Base-by-base conservation (phyloP, 1,140 invertebrate genomes). In the Campoletis sonorensis region DNA sequence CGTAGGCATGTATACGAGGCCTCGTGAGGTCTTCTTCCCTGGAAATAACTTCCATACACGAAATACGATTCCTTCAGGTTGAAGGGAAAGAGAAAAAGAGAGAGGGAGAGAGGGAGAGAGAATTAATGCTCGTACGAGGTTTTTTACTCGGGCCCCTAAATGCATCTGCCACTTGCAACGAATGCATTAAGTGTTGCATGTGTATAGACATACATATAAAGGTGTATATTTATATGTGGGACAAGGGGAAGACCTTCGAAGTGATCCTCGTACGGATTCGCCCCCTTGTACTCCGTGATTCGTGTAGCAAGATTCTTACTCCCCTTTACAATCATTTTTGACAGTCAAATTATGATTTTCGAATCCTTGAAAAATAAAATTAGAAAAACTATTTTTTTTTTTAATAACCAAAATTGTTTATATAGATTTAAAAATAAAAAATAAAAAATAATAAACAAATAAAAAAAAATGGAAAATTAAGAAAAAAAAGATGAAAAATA, bases 121-220 rank as follows among this genome's bases (percentile, higher is more conserved):
- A 58, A 21, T 58, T 58, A 58, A 58, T 58, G 54, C 54, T 23
- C 40, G 54, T n/a, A 58, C 61, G 23, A 67, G 61, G 61, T 26
- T 27, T 67, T 67, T 58, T 58, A 58, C 21, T n/a, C 54, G 54
- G 18, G 54, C 21, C 18, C 54, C 64, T 64, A 64, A 78, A 21
- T 79, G 81, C 83, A 86, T 84, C 85, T 84, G 85, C 79, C 83
- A 81, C 40, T 49, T 70, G 82, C 73, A 85, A 67, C 61, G 61
- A 67, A 27, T 82, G 81, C 81, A 79, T 72, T 83, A 81, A 67
- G 61, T 67, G 61, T 67, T 16, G 4, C 30, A 15, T 67, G 23
- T 27, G 54, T 23, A 21, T 67, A 67, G n/a, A 67, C 23, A 67
- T 15, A 67, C 23, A 67, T 15, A 67, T 26, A 27, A 23, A 67